Conservation (phyloP, 2,113 vertebrate species). For the Pheucticus melanocephalus region DNA sequence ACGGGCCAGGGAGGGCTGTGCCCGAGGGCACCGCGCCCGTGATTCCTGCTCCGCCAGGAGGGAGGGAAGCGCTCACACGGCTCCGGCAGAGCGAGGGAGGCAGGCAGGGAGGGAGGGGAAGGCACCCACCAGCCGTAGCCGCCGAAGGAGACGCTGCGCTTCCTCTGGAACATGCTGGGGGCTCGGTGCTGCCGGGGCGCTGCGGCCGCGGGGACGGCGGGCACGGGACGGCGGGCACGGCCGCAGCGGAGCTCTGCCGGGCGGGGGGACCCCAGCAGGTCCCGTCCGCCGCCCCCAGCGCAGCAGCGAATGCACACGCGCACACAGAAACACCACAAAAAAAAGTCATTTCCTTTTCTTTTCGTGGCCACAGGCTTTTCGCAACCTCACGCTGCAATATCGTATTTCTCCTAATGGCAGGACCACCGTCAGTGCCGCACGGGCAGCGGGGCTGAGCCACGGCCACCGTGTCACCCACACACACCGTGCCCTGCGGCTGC, state of each 20-base stretch:
- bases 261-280: not conserved
- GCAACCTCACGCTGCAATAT: not conserved
- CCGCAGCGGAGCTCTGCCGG: rapidly evolving
- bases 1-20: not conserved
- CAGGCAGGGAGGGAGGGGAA: not conserved
- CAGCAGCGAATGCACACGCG: not conserved
- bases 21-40: not conserved
- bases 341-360: slow-evolving; percentile 44
- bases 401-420: not conserved
- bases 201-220: not conserved
- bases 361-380: not conserved
- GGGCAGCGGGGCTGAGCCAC: rapidly evolving
- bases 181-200: not conserved
- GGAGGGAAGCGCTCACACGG: rapidly evolving
- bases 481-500: rapidly evolving
- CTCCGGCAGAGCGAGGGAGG: not conserved
- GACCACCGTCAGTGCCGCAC: rapidly evolving
- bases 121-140: slow-evolving; percentile 91
- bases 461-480: rapidly evolving
- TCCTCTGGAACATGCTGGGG: slow-evolving; percentile 85
- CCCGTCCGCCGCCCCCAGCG: not conserved
- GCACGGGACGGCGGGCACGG: rapidly evolving
- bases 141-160: slow-evolving; percentile 92
- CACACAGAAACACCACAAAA: not conserved
- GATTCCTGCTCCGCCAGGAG: rapidly evolving